Evolutionary conservation across 2,113 vertebrate genomes (phyloP).

Genomic region (Vimba vimba): DNA sequence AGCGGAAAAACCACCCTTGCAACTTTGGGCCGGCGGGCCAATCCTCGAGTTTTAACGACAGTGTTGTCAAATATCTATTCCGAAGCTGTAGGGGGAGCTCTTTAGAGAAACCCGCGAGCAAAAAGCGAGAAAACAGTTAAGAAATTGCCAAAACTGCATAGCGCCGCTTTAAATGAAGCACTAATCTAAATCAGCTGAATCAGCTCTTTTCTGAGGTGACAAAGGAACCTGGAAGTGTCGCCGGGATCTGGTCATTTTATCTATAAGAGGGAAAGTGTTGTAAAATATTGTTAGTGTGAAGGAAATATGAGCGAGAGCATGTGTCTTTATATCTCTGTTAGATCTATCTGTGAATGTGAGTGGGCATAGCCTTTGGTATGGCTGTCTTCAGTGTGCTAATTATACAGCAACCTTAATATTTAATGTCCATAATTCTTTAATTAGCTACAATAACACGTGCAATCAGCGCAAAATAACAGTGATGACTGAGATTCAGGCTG

Average conservation of each 20-base stretch:
- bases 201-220: neutral
- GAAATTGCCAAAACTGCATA: too few species aligned
- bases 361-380: conserved; percentile 28
- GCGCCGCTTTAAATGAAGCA: neutral
- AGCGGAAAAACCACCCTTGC: too few species aligned
- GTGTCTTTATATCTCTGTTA: neutral
- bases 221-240: neutral
- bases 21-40: too few species aligned
- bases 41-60: too few species aligned
- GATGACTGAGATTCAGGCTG: conserved; percentile 48
- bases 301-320: neutral
- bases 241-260: neutral
- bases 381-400: conserved; percentile 43
- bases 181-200: conserved; percentile 5
- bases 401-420: conserved; percentile 54
- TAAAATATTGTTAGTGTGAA: conserved; percentile 1
- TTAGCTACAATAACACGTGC: conserved; percentile 54
- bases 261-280: neutral
- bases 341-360: neutral
- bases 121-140: too few species aligned
- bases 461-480: conserved; percentile 49
- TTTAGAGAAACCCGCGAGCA: too few species aligned
- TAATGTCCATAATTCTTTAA: conserved; percentile 54
- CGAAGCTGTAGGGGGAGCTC: too few species aligned
- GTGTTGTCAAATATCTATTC: too few species aligned